Evolutionary conservation across 2,113 vertebrate genomes (phyloP).

Genomic region (Uria aalge): DNA sequence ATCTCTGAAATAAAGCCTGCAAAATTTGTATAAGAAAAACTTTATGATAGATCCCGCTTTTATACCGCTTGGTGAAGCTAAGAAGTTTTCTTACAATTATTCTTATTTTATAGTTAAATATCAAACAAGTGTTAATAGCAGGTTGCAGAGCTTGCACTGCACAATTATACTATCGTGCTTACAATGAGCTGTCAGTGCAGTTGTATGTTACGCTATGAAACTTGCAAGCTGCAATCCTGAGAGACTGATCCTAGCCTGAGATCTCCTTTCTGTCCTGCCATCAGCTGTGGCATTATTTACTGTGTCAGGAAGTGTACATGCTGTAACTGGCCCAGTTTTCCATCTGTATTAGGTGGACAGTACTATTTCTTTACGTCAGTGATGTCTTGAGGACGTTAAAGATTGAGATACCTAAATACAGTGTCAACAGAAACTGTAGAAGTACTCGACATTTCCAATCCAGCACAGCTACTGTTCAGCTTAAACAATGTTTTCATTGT

Average conservation of each 20-base stretch:
- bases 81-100: not conserved
- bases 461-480: not conserved
- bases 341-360: not conserved
- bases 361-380: not conserved
- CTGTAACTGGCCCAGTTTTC: not conserved
- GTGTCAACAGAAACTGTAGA: not conserved
- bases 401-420: not conserved
- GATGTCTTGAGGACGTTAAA: not conserved
- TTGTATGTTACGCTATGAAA: not conserved
- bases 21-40: not conserved
- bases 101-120: not conserved
- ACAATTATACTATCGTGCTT: not conserved
- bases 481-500: not conserved
- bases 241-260: not conserved
- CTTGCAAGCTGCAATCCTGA: not conserved
- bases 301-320: not conserved
- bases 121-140: not conserved
- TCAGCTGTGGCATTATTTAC: not conserved
- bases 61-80: not conserved
- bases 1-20: not conserved
- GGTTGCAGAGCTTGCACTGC: not conserved
- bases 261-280: not conserved
- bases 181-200: not conserved
- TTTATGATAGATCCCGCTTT: not conserved
- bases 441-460: not conserved